phyloP scores from a whole-genome alignment of 2,888 invertebrate species.

The Trichogramma dendrolimi region DNA sequence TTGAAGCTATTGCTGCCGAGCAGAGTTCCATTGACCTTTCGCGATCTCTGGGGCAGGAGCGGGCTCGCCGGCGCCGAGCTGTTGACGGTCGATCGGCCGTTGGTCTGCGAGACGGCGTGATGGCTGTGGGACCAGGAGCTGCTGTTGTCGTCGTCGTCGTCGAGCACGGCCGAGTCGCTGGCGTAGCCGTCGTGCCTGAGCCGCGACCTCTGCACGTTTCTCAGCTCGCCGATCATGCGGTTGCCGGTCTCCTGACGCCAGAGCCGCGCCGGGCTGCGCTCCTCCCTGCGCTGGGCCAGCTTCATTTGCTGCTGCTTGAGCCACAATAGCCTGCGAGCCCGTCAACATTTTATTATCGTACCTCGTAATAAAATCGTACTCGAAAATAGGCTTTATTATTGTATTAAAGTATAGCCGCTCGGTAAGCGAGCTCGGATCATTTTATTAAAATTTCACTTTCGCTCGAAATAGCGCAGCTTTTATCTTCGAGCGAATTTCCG shows the following conservation, averaged over 20 bases:
- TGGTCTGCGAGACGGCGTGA: conserved; percentile 20
- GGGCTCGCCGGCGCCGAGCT: conserved; percentile 55
- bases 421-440: too few relatives aligned
- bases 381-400: too few relatives aligned
- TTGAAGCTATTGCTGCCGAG: conserved; percentile 32
- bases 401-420: too few relatives aligned
- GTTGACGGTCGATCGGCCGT: conserved; percentile 31
- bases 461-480: too few relatives aligned
- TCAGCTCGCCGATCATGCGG: conserved; percentile 59
- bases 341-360: conserved; percentile 44
- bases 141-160: conserved; percentile 65
- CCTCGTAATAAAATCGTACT: too few relatives aligned
- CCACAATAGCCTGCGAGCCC: conserved; percentile 58
- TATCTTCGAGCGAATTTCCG: too few relatives aligned
- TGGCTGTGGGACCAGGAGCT: conserved; percentile 6
- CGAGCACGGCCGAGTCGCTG: conserved; percentile 74
- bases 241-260: conserved; percentile 71
- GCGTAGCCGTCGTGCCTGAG: conserved; percentile 69
- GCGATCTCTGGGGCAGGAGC: conserved; percentile 53
- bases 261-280: conserved; percentile 54
- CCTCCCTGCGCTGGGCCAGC: conserved; percentile 71
- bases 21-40: conserved; percentile 48
- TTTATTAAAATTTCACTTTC: too few relatives aligned
- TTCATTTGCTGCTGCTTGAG: conserved; percentile 79
- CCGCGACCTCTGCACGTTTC: conserved; percentile 54